Conservation (phyloP, 2,888 invertebrate species). For the Dioctria linearis region DNA sequence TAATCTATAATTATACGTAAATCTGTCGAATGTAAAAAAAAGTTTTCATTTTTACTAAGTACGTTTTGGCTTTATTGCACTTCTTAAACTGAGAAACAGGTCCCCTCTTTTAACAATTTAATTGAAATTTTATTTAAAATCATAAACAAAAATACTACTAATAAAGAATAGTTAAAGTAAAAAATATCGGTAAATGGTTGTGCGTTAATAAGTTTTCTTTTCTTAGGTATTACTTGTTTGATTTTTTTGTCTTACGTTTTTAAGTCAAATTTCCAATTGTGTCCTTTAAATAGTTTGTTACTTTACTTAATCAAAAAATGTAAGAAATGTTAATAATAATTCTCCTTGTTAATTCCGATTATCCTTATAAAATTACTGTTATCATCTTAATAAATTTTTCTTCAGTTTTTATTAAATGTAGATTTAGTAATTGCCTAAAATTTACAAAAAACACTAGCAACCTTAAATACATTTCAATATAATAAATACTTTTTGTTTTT, state of each 20-base stretch:
- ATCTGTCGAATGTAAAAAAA: no score
- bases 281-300: background rate
- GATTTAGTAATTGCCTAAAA: slow-evolving; percentile 38
- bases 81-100: no score
- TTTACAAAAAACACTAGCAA: slow-evolving; percentile 49
- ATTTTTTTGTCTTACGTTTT: background rate
- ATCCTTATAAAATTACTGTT: slow-evolving; percentile 17
- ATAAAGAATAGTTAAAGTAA: no score
- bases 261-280: background rate
- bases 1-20: no score
- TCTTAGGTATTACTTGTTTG: background rate
- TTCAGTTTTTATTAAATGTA: slow-evolving; percentile 3
- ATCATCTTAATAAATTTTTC: slow-evolving; percentile 25
- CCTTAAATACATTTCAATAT: slow-evolving; percentile 32
- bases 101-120: no score
- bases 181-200: no score
- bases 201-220: no score
- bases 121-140: no score
- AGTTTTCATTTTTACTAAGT: no score
- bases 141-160: no score
- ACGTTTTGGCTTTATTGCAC: no score
- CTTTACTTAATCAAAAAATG: slow-evolving; percentile 8
- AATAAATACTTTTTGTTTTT: slow-evolving; percentile 34
- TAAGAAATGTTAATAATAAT: slow-evolving; percentile 10
- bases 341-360: slow-evolving; percentile 36